These are phyloP conservation scores for Eupithecia centaureata DNA, from an alignment of 2,888 invertebrate species.

Conservation along the genomic window DNA sequence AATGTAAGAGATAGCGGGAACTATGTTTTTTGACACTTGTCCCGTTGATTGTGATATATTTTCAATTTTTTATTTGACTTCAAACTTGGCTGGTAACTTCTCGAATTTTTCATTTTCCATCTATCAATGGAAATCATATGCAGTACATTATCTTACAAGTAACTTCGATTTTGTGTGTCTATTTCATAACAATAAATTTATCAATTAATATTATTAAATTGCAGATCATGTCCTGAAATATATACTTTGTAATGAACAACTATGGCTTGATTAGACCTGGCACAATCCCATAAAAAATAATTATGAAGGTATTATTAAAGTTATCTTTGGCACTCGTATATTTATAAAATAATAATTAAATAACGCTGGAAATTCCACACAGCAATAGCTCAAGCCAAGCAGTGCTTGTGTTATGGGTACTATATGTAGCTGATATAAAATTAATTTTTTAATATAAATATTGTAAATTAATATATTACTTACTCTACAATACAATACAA, in stretches of 20 bases:
- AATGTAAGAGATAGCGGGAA: conserved; percentile 55
- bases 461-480: too few relatives aligned
- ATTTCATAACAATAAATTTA: too few relatives aligned
- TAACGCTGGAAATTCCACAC: too few relatives aligned
- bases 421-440: too few relatives aligned
- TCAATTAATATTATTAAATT: too few relatives aligned
- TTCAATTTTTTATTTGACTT: background rate
- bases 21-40: conserved; percentile 51
- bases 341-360: too few relatives aligned
- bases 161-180: background rate
- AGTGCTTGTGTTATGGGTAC: too few relatives aligned
- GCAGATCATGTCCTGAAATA: background rate
- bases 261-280: background rate
- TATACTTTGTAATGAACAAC: background rate
- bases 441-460: too few relatives aligned
- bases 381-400: too few relatives aligned
- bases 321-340: too few relatives aligned
- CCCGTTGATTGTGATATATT: background rate
- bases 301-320: too few relatives aligned
- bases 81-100: background rate
- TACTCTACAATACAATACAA: too few relatives aligned
- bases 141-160: background rate
- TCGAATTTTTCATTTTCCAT: background rate
- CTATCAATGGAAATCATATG: background rate
- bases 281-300: background rate